phyloP scores from a whole-genome alignment of 2,888 invertebrate genomes.

The Meghimatium bilineatum region DNA sequence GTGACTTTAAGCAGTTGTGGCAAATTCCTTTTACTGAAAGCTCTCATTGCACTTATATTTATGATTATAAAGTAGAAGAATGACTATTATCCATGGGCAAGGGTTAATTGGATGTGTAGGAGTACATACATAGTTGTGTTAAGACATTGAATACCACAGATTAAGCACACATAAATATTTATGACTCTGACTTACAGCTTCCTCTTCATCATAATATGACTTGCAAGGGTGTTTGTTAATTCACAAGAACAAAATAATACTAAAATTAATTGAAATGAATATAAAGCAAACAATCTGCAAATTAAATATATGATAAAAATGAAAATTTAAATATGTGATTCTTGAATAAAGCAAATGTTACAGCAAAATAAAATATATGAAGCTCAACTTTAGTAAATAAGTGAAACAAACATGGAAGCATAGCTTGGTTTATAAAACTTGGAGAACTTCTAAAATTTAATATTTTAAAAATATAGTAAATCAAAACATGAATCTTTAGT shows the following conservation, averaged over 20 bases:
- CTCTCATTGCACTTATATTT: neutral
- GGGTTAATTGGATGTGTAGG: neutral
- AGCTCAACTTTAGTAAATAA: neutral
- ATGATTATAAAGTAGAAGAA: neutral
- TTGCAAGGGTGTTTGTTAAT: neutral
- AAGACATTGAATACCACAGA: neutral
- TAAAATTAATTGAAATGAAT: neutral
- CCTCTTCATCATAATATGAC: slow-evolving; percentile 25
- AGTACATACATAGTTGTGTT: too few relatives aligned
- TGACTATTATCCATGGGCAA: neutral
- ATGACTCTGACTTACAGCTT: slow-evolving; percentile 14
- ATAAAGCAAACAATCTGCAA: neutral
- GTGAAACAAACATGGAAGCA: too few relatives aligned
- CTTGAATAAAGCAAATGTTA: neutral
- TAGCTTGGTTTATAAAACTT: too few relatives aligned
- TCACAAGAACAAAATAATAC: neutral
- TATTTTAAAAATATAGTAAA: too few relatives aligned
- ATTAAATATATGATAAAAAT: neutral
- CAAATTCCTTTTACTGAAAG: neutral
- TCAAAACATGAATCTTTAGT: too few relatives aligned
- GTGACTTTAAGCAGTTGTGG: neutral
- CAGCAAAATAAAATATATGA: neutral
- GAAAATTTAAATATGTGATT: neutral
- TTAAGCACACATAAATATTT: neutral
- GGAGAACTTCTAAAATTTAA: too few relatives aligned